These are phyloP conservation scores for Eunapius fragilis DNA, from an alignment of 37 sponge, comb jelly and placozoan species.

Conservation along the genomic window DNA sequence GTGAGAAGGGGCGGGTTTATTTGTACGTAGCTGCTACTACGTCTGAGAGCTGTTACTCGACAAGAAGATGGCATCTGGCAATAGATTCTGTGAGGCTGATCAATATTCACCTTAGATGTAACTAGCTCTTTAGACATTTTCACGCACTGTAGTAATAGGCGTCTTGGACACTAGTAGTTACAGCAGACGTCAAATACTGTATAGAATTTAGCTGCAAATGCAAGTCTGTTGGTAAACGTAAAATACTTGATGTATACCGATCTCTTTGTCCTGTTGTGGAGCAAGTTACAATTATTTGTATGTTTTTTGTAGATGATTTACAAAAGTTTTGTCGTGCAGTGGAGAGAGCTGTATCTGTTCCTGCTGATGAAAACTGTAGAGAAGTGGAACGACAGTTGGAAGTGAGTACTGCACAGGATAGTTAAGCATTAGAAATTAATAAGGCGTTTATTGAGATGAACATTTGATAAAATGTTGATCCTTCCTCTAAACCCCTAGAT, in stretches of 20 bases:
- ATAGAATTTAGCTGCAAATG: too few relatives aligned
- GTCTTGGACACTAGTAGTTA: too few relatives aligned
- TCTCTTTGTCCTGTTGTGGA: too few relatives aligned
- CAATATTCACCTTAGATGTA: not conserved
- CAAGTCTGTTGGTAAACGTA: too few relatives aligned
- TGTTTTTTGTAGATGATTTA: not conserved
- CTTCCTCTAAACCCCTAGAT: not conserved
- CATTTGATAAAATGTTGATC: not conserved
- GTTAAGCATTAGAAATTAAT: not conserved
- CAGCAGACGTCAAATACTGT: too few relatives aligned
- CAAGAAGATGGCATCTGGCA: not conserved
- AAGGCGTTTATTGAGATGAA: not conserved
- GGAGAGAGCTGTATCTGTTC: not conserved
- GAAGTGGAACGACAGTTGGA: conserved; percentile 6
- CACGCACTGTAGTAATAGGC: too few relatives aligned
- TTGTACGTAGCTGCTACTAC: too few relatives aligned
- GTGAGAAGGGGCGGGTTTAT: not conserved
- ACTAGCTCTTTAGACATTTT: not conserved
- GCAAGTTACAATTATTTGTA: not conserved
- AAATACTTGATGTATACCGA: too few relatives aligned
- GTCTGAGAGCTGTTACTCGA: too few relatives aligned
- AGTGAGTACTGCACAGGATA: not conserved
- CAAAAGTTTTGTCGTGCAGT: not conserved
- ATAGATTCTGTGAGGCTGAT: not conserved
- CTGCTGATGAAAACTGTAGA: not conserved